These are phyloP conservation scores for Nerophis ophidion DNA, from an alignment of 2,113 vertebrate species.

Conservation along the genomic window DNA sequence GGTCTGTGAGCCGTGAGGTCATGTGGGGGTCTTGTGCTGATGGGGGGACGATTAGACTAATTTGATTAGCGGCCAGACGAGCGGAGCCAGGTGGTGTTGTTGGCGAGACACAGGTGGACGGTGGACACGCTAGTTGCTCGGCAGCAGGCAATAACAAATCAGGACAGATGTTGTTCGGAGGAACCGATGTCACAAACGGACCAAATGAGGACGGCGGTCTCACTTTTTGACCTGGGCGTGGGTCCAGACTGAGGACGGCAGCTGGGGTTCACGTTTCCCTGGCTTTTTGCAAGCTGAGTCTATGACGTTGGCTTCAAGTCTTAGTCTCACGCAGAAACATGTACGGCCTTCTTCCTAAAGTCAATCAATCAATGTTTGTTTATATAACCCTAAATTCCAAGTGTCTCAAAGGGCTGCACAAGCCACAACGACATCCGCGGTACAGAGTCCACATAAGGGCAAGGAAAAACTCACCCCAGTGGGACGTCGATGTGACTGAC, in stretches of 20 bases:
- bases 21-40: conserved; percentile 50
- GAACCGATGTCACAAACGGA: background rate
- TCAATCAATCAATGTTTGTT: no score
- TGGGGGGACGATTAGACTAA: conserved; percentile 58
- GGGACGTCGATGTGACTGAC: no score
- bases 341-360: no score
- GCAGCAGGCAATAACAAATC: no score
- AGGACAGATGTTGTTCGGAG: no score
- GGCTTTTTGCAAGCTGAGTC: conserved; percentile 42
- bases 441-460: no score
- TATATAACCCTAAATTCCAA: no score
- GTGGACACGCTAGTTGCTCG: background rate
- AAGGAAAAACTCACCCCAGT: no score
- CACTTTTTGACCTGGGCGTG: conserved; percentile 45
- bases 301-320: conserved; percentile 33
- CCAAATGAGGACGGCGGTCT: conserved; percentile 19
- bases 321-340: background rate
- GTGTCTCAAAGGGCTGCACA: no score
- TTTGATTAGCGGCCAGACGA: conserved; percentile 53
- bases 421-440: no score
- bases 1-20: conserved; percentile 37
- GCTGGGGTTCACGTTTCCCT: conserved; percentile 53
- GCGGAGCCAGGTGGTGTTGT: conserved; percentile 51
- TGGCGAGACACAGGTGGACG: conserved; percentile 12
- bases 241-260: conserved; percentile 33